Evolutionary conservation across 2,797 vertebrate genomes (phyloP).

Genomic region (Hipposideros larvatus): DNA sequence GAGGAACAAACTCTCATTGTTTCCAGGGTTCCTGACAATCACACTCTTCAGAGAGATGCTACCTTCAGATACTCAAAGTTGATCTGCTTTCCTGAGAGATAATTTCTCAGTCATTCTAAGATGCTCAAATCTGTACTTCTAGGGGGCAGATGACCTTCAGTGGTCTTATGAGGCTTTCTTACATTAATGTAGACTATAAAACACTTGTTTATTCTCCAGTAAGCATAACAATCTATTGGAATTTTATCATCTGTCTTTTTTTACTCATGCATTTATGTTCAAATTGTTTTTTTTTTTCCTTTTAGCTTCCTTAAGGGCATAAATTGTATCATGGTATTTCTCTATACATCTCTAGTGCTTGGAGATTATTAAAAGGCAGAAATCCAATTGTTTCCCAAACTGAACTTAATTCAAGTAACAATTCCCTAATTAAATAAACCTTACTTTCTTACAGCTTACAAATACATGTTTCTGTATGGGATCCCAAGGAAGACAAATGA

Average conservation of each 20-base stretch:
- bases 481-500: not conserved
- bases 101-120: not conserved
- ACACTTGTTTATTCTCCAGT: constrained; percentile 28
- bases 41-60: not conserved
- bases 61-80: not conserved
- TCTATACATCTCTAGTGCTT: not conserved
- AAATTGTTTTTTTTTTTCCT: constrained; percentile 46
- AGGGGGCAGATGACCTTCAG: not conserved
- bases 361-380: not conserved
- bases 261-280: constrained; percentile 52
- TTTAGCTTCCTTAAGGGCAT: not conserved
- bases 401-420: constrained; percentile 23
- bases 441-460: not conserved
- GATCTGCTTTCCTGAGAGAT: not conserved
- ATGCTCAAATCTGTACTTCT: not conserved
- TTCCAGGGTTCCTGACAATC: not conserved
- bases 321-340: not conserved
- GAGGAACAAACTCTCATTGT: not conserved
- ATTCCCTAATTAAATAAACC: not conserved
- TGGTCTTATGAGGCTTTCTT: not conserved
- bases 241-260: constrained; percentile 58
- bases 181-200: constrained; percentile 2
- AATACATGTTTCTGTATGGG: not conserved
- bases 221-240: not conserved
- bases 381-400: constrained; percentile 34